Evolutionary conservation across 2,113 vertebrate genomes (phyloP), one percentile per base, ranked within the genome.

Genomic region (Scomber scombrus): DNA sequence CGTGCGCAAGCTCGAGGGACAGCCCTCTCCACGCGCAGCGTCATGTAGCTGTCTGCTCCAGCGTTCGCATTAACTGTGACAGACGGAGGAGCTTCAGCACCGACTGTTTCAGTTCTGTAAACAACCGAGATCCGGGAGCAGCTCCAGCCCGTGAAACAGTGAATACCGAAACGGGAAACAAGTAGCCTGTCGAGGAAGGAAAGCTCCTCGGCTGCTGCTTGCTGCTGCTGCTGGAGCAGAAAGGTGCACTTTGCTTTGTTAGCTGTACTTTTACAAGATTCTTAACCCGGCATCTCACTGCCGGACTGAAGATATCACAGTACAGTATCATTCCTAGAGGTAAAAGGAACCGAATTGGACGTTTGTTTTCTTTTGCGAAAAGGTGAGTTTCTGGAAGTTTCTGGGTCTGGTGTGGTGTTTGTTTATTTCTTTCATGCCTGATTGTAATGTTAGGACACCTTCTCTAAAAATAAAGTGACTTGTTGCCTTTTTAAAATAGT

Each of bases 51-150:
- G 50, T 6, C 67, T 9, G 13, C 55, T 6, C 11, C 54, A 23
- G 11, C 57, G 54, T 74, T 13, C 19, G 13, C 23, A 2, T 14
- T 9, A 9, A 46, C 57, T 46, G 47, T 10, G 7, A 46, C 58
- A 56, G 23, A 71, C 61, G 0, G 6, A 29, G 57, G 57, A 78
- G 64, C 66, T 65, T 23, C 71, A 23, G 55, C 60, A 29, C 34
- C 34, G 34, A 45, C 31, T 23, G 15, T 2, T 3, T 3, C 50
- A 11, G 16, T 58, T 56, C 18, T 67, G 57, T 52, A 71, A 61
- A 43, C 79, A 70, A 8, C 14, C 21, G 21, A 85, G 77, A 88
- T 82, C 93, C 86, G 79, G 88, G 87, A 88, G 76, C 73, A 5
- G 84, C 49, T 31, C 46, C 50, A 43, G 11, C 51, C 61, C 74